Base-by-base conservation (phyloP, 2,113 vertebrate genomes). In the Silurus meridionalis region DNA sequence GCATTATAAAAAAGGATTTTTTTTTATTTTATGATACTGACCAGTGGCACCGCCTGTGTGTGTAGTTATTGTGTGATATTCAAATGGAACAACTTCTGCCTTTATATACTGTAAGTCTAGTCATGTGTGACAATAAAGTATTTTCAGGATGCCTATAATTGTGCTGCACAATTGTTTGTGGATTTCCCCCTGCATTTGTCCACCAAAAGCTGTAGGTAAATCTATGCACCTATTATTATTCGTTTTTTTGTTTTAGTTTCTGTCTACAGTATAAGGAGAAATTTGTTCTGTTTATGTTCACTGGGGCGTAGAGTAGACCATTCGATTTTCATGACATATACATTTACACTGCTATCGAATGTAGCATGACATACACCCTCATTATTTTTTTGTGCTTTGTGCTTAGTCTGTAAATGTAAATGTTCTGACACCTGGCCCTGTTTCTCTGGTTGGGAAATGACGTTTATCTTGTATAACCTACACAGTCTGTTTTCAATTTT, bases 401-500 rank as follows among this genome's bases (percentile, higher is more conserved):
- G 17, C 57, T 23, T 63, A 71, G 64, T 79, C 50, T 81, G 69
- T 74, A 79, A 21, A 83, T 74, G 60, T 60, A 61, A 48, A 61
- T 64, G 79, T 78, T 15, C 3, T 58, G 50, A 79, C 71, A 80
- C 50, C 72, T 84, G 79, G 77, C 61, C 28, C 6, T 58, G 25
- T 83, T 80, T 72, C 58, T 58, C n/a, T 46, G 63, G 58, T 77
- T 83, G 77, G 80, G 28, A 77, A 78, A 63, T 57, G 15, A 66
- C 53, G 37, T 74, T 74, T 66, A n/a, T 86, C 71, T 53, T 77
- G 10, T 57, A 77, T 53, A 63, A 87, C 71, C 80, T 82, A 46
- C 58, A 21, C 17, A 83, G 58, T 72, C 83, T 89, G 86, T 37
- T 87, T 89, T 85, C n/a, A 82, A 72, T 89, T 89, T 80, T 85